Conservation (phyloP, 2,888 invertebrate species). For the Synergus itoensis region DNA sequence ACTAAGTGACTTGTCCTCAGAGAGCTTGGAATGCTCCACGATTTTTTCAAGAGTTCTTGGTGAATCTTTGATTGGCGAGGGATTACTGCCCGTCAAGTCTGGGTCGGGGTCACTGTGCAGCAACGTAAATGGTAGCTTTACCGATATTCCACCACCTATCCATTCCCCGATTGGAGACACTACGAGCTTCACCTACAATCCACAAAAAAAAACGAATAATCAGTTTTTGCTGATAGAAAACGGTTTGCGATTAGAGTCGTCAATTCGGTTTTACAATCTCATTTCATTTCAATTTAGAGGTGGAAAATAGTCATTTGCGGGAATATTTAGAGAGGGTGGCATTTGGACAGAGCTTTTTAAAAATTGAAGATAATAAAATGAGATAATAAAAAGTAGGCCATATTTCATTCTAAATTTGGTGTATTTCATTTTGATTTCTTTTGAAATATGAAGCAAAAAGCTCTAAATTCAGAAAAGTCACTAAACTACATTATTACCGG, state of each 20-base stretch:
- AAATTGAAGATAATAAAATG: too few relatives aligned
- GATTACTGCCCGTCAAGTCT: conserved; percentile 73
- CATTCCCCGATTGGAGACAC: conserved; percentile 84
- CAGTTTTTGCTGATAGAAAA: too few relatives aligned
- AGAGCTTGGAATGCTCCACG: conserved; percentile 34
- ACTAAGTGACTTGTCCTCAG: neutral
- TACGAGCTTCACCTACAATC: conserved; percentile 83
- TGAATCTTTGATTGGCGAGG: conserved; percentile 66
- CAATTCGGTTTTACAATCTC: too few relatives aligned
- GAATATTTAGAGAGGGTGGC: too few relatives aligned
- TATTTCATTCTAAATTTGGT: too few relatives aligned
- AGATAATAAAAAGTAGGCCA: too few relatives aligned
- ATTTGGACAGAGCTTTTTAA: too few relatives aligned
- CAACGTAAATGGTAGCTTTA: conserved; percentile 89
- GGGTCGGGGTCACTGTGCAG: conserved; percentile 86
- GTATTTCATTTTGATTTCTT: neutral
- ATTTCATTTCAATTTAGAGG: too few relatives aligned
- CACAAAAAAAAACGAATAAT: neutral
- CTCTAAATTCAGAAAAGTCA: too few relatives aligned
- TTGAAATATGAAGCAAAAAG: neutral
- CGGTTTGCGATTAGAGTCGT: too few relatives aligned
- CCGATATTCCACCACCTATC: conserved; percentile 85
- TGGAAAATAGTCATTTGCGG: too few relatives aligned
- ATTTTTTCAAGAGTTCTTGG: conserved; percentile 43
- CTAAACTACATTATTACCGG: too few relatives aligned